phyloP scores from a whole-genome alignment of 1,140 invertebrate genomes.

The Tachypleus tridentatus region DNA sequence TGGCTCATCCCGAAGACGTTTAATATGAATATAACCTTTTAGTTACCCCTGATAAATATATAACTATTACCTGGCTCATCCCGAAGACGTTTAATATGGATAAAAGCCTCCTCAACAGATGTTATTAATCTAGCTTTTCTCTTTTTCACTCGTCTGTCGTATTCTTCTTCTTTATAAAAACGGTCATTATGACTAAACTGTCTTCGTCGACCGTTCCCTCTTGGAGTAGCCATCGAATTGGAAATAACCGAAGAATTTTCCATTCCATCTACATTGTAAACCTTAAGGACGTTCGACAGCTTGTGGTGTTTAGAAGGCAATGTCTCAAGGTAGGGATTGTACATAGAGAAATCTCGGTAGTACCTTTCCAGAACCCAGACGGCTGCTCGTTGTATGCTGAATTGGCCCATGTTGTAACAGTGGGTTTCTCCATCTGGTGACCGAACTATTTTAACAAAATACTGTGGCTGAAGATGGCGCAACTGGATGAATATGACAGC shows the following conservation, averaged over 20 bases:
- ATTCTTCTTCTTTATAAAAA: constrained; percentile 96
- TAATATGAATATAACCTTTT: constrained; percentile 37
- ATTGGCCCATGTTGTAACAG: constrained; percentile 69
- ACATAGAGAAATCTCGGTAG: constrained; percentile 90
- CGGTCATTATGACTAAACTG: constrained; percentile 71
- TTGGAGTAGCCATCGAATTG: not conserved
- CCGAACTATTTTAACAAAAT: constrained; percentile 78
- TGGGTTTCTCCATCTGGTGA: constrained; percentile 75
- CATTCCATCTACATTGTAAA: constrained; percentile 80
- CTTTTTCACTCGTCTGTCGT: constrained; percentile 83
- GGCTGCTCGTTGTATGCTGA: constrained; percentile 89
- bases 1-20: constrained; percentile 42
- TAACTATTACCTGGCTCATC: constrained; percentile 37
- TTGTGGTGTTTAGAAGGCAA: constrained; percentile 53
- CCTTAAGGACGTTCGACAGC: constrained; percentile 14
- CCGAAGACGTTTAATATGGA: constrained; percentile 64
- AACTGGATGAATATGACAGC: constrained; percentile 86
- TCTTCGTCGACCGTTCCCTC: constrained; percentile 5
- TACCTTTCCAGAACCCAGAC: constrained; percentile 89
- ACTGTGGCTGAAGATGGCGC: constrained; percentile 74
- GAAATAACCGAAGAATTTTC: constrained; percentile 22
- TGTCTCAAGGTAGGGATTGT: constrained; percentile 89
- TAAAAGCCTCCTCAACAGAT: constrained; percentile 93
- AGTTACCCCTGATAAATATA: not conserved
- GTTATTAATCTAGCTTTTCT: constrained; percentile 73